These are phyloP conservation scores for Synanthedon myopaeformis DNA, from an alignment of 2,888 invertebrate genomes.

Conservation along the genomic window DNA sequence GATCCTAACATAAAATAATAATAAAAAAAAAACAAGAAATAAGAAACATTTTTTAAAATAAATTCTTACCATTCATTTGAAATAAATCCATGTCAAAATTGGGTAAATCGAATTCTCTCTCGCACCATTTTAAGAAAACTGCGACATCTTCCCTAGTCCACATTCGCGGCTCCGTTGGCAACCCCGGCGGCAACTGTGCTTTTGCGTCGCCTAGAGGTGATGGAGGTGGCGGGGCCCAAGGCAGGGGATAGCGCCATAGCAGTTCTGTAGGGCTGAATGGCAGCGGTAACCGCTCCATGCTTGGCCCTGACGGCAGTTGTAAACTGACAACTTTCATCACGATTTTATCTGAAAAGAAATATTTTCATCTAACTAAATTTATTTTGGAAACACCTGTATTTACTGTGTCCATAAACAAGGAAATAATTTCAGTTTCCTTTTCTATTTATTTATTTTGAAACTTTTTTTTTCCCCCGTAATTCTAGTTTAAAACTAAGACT, in stretches of 20 bases:
- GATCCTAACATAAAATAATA: too few relatives aligned
- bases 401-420: too few relatives aligned
- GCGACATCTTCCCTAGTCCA: conserved; percentile 93
- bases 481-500: too few relatives aligned
- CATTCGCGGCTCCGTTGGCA: conserved; percentile 88
- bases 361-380: too few relatives aligned
- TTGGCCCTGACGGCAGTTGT: conserved; percentile 78
- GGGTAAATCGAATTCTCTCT: conserved; percentile 91
- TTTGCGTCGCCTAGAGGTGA: conserved; percentile 86
- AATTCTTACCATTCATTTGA: conserved; percentile 88
- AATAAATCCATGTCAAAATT: conserved; percentile 93
- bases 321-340: conserved; percentile 77
- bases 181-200: conserved; percentile 84
- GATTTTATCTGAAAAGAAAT: conserved; percentile 9
- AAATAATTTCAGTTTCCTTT: too few relatives aligned
- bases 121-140: conserved; percentile 90
- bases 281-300: conserved; percentile 82
- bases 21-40: too few relatives aligned
- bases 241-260: conserved; percentile 88
- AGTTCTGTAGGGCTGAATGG: conserved; percentile 86
- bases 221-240: conserved; percentile 76
- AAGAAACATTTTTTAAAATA: too few relatives aligned
- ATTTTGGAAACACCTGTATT: too few relatives aligned
- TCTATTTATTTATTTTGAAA: too few relatives aligned
- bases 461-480: too few relatives aligned